Percentiles rank a stretch among this genome's conserved stretches.
Conservation (phyloP, 2,113 vertebrate species). For the Mellivora capensis region DNA sequence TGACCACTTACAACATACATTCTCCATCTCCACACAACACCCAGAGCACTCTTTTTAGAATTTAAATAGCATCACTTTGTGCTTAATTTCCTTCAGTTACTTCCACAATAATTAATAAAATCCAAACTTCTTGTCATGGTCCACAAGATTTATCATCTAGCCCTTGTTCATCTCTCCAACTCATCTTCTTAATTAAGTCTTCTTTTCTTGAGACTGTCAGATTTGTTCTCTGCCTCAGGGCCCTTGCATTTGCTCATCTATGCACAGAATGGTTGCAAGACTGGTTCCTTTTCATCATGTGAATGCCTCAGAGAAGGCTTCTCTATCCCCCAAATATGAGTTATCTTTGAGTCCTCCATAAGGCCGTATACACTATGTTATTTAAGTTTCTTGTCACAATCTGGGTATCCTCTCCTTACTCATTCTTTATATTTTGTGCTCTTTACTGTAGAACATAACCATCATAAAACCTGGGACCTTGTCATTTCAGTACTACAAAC, state of each 20-base stretch:
- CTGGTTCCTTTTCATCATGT: conserved; percentile 12
- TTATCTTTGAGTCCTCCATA: not conserved
- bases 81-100: conserved; percentile 20
- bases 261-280: not conserved
- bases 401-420: not conserved
- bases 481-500: not conserved
- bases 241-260: conserved; percentile 11
- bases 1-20: not conserved
- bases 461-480: not conserved
- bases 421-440: not conserved
- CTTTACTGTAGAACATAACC: not conserved
- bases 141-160: conserved; percentile 28
- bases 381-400: not conserved
- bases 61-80: not conserved
- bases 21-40: not conserved
- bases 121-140: conserved; percentile 9
- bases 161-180: not conserved
- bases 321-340: not conserved
- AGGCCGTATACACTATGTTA: not conserved
- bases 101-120: conserved; percentile 41
- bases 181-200: conserved; percentile 39
- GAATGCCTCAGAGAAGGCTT: conserved; percentile 2
- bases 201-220: conserved; percentile 46
- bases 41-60: not conserved
- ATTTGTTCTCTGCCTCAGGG: conserved; percentile 16